A percentile compares a stretch with the other conserved stretches of the same genome.
Conservation (phyloP, 2,888 invertebrate genomes). For the Drosophila merina region DNA sequence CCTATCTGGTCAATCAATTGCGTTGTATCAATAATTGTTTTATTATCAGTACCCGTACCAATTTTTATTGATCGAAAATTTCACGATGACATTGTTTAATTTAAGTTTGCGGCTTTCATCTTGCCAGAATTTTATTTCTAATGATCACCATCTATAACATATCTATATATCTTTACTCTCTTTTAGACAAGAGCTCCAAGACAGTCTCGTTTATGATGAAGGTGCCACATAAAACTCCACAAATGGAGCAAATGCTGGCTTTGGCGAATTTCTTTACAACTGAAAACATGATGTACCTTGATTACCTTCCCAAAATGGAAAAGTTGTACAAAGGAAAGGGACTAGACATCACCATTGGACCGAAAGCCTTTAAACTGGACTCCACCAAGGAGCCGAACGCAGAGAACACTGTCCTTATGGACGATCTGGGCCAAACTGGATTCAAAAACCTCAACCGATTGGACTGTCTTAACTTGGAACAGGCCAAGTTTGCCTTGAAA, state of each 20-base stretch:
- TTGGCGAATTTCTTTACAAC: slow-evolving; percentile 61
- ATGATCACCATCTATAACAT: too few relatives aligned
- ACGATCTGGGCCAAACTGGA: slow-evolving; percentile 73
- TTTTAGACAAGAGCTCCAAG: slow-evolving; percentile 59
- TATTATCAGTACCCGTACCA: slow-evolving; percentile 6
- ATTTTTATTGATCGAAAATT: background rate
- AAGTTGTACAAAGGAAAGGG: slow-evolving; percentile 63
- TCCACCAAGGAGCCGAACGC: slow-evolving; percentile 47
- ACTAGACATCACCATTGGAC: slow-evolving; percentile 52
- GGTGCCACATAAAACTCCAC: slow-evolving; percentile 57
- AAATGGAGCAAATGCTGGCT: slow-evolving; percentile 54
- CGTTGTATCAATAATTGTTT: slow-evolving; percentile 21
- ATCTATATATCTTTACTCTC: too few relatives aligned
- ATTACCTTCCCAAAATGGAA: slow-evolving; percentile 65
- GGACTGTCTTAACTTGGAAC: slow-evolving; percentile 75
- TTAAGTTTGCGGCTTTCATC: background rate
- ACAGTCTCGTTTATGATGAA: slow-evolving; percentile 74
- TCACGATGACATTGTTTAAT: slow-evolving; percentile 19
- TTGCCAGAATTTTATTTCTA: background rate
- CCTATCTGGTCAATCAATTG: slow-evolving; percentile 4
- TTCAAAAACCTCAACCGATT: slow-evolving; percentile 77
- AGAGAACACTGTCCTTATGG: slow-evolving; percentile 68
- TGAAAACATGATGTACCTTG: slow-evolving; percentile 63
- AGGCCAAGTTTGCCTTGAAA: slow-evolving; percentile 69
- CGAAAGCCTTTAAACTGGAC: slow-evolving; percentile 56